Evolutionary conservation across 2,888 invertebrate species (phyloP).

Genomic region (Nomada goodeniana): DNA sequence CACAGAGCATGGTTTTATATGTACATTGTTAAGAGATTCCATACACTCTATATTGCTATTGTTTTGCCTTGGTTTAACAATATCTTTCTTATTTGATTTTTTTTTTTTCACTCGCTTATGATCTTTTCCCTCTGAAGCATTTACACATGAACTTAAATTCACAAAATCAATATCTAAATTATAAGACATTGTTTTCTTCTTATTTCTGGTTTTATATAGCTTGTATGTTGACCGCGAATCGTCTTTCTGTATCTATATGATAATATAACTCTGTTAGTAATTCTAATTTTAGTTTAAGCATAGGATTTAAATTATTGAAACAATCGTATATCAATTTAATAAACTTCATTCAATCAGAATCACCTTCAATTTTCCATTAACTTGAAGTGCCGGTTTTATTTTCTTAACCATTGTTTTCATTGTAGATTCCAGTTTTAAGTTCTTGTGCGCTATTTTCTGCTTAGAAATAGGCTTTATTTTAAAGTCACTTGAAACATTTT

Average conservation of each 20-base stretch:
- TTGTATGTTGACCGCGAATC: background rate
- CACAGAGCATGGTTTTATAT: slow-evolving; percentile 48
- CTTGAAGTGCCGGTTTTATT: background rate
- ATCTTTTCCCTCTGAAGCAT: background rate
- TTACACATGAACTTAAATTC: background rate
- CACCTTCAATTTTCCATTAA: slow-evolving; percentile 2
- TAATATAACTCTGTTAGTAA: slow-evolving; percentile 21
- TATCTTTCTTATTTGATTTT: background rate
- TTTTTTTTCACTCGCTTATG: background rate
- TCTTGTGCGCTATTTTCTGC: background rate
- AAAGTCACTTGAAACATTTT: background rate
- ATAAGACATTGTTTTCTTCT: background rate
- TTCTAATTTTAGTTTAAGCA: background rate
- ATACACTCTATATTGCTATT: background rate
- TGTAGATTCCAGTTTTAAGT: background rate
- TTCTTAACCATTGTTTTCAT: background rate
- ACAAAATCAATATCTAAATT: background rate
- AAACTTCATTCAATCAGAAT: background rate
- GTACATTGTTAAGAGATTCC: background rate
- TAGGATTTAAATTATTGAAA: background rate
- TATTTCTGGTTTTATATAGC: background rate
- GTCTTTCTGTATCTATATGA: slow-evolving; percentile 29
- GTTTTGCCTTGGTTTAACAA: background rate
- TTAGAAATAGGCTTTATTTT: background rate
- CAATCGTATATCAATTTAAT: background rate